These are phyloP conservation scores for Carpatolechia fugitivella DNA, from an alignment of 2,888 invertebrate species.

Conservation along the genomic window DNA sequence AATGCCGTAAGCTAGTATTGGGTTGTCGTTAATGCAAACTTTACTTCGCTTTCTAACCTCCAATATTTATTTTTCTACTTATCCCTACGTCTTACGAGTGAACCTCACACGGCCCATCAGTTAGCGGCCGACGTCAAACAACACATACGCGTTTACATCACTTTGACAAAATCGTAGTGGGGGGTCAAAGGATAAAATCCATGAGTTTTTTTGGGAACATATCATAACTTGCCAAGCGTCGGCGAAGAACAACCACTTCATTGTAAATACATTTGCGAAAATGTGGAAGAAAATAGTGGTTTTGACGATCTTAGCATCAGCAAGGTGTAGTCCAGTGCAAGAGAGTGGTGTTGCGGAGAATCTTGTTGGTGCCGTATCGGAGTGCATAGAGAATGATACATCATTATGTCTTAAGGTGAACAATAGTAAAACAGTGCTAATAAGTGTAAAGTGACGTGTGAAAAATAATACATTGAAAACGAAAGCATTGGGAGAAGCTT, in stretches of 20 bases:
- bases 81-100: constrained; percentile 53
- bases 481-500: constrained; percentile 20
- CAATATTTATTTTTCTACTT: constrained; percentile 78
- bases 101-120: constrained; percentile 50
- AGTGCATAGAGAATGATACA: constrained; percentile 80
- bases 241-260: constrained; percentile 45
- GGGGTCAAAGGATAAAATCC: constrained; percentile 72
- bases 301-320: constrained; percentile 61
- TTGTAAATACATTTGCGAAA: constrained; percentile 28
- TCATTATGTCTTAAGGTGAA: constrained; percentile 82
- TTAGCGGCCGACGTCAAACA: constrained; percentile 63
- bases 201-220: constrained; percentile 67
- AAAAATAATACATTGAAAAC: constrained; percentile 27
- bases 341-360: constrained; percentile 67
- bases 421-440: constrained; percentile 38
- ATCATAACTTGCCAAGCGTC: constrained; percentile 68
- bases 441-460: constrained; percentile 43
- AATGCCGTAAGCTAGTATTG: constrained; percentile 48
- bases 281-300: constrained; percentile 64
- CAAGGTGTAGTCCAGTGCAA: constrained; percentile 58
- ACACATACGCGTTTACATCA: constrained; percentile 62
- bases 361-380: constrained; percentile 66
- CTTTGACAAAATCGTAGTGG: constrained; percentile 56
- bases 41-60: constrained; percentile 75
- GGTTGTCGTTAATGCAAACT: constrained; percentile 66